A percentile compares a stretch with the other conserved stretches of the same genome.
Evolutionary conservation across 2,113 vertebrate species (phyloP).

Genomic region (Charadrius vociferus): DNA sequence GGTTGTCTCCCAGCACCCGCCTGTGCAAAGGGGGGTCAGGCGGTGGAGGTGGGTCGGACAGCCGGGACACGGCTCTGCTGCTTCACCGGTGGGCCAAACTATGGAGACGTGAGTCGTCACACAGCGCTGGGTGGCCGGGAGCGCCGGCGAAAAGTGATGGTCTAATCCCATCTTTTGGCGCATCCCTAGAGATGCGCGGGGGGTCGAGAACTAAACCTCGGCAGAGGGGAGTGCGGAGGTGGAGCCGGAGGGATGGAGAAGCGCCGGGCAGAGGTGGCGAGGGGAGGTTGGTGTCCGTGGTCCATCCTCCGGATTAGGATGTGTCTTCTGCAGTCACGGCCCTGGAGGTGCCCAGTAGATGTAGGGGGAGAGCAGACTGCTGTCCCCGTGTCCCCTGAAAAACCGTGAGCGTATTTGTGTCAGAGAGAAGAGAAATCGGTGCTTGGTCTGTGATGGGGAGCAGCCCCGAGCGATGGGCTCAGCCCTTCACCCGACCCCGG

Average conservation of each 20-base stretch:
- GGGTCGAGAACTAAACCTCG: accelerated
- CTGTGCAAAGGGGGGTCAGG: not conserved
- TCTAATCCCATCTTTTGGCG: not conserved
- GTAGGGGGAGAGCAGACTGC: too few species aligned
- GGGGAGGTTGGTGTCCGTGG: not conserved
- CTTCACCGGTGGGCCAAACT: not conserved
- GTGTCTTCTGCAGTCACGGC: accelerated
- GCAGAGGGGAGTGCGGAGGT: not conserved
- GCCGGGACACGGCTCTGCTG: not conserved
- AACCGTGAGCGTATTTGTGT: not conserved
- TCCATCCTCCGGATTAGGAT: accelerated
- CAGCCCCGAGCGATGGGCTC: not conserved
- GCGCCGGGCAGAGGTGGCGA: accelerated
- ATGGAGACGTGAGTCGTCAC: accelerated
- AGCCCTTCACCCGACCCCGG: not conserved
- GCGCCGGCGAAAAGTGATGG: accelerated
- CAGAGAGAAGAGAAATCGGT: accelerated
- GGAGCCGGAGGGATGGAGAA: not conserved
- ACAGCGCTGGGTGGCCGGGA: not conserved
- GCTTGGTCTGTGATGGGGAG: not conserved
- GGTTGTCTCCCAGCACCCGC: not conserved
- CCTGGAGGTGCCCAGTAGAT: not conserved
- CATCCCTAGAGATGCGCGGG: accelerated
- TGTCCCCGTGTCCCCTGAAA: not conserved
- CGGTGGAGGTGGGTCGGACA: too few species aligned